Evolutionary conservation across 2,113 vertebrate genomes (phyloP), one percentile per base, ranked within the genome.

Genomic region (Hippopotamus amphibius): DNA sequence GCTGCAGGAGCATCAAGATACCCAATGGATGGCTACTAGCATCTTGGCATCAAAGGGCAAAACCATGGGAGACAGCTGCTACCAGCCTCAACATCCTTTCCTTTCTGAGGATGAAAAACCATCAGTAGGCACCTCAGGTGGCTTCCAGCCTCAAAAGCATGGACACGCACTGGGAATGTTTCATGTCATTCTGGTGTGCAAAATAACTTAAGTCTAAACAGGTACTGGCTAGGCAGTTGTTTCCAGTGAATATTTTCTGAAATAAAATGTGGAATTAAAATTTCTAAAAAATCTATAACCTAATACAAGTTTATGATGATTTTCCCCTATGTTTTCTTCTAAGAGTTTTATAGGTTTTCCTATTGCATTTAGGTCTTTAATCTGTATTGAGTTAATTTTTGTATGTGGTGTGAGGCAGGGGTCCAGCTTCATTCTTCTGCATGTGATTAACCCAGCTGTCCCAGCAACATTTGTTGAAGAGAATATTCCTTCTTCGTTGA

Each of bases 41-140:
- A 95, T 99, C 83, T 97, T 99, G 91, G 99, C 99, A 50, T 99
- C 99, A 3, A 99, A 99, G 97, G 99, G 99, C 57, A 99, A 99
- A 97, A 99, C 99, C 0, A 99, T 99, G 99, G 99, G 99, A 0
- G 99, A 99, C 94, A 99, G 99, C 98, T 99, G 99, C n/a, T 99
- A 99, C 90, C 99, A 98, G 92, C 98, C 99, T 98, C 11, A 99
- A 99, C 98, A 99, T 99, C 97, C 99, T 99, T 96, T 99, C 99
- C 0, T 99, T 99, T 97, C 98, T 99, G 53, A 99, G 99, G 98
- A 99, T 99, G 99, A 99, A 99, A 98, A 99, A 99, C 98, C 97
- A 99, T 97, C 99, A 99, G 37, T 98, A 99, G 30, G 96, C 95
- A 14, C 97, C 99, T 87, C 98, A 99, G 90, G 97, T 98, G 26